Conservation (phyloP, 2,113 vertebrate species). For the Physeter macrocephalus region DNA sequence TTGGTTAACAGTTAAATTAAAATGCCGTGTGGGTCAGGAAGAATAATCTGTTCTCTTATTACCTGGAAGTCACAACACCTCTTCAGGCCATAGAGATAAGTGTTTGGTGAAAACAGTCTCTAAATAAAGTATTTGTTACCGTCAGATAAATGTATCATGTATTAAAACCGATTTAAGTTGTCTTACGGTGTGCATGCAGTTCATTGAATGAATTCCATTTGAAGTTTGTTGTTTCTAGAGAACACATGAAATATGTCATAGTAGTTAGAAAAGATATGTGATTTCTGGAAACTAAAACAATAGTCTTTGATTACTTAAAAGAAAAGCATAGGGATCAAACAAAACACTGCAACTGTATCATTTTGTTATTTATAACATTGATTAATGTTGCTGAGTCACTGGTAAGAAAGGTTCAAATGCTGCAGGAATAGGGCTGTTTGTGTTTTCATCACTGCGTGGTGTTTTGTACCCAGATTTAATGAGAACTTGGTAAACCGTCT, state of each 20-base stretch:
- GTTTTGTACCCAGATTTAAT: not conserved
- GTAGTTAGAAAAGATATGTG: not conserved
- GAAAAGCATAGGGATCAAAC: not conserved
- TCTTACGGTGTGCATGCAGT: rapidly evolving
- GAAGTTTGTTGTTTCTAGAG: not conserved
- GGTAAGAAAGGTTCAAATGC: not conserved
- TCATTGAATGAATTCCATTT: not conserved
- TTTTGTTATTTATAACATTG: not conserved
- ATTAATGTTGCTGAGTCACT: not conserved
- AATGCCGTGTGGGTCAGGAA: rapidly evolving
- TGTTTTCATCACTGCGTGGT: not conserved
- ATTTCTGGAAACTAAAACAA: not conserved
- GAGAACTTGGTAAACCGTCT: not conserved
- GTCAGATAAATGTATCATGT: not conserved
- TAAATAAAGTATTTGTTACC: not conserved
- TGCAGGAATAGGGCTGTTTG: not conserved
- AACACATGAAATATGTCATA: not conserved
- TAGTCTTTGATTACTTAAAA: not conserved
- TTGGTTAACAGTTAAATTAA: not conserved
- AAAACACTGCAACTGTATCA: not conserved
- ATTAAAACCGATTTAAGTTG: not conserved
- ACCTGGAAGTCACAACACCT: not conserved
- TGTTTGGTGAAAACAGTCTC: not conserved
- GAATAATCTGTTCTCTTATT: not conserved
- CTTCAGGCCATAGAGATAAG: not conserved